Conservation (phyloP, 2,888 invertebrate species). For the Dryobotodes eremita region DNA sequence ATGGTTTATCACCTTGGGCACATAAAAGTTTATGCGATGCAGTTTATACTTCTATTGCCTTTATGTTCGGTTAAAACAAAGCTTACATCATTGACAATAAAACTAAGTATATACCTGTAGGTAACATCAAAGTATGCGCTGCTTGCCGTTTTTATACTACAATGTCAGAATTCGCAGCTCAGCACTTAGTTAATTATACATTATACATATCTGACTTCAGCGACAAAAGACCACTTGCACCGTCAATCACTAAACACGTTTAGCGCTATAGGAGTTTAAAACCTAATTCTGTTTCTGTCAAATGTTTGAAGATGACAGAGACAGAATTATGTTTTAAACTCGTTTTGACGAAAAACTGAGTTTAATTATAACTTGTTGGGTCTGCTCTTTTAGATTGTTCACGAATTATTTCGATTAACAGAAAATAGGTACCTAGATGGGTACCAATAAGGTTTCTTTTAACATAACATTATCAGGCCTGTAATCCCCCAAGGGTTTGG, state of each 20-base stretch:
- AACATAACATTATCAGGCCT: background rate
- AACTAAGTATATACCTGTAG: constrained; percentile 62
- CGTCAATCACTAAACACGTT: too few species aligned
- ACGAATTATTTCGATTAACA: constrained; percentile 24
- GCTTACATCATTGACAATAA: constrained; percentile 74
- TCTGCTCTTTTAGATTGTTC: constrained; percentile 44
- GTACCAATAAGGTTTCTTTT: background rate
- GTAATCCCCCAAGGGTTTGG: background rate
- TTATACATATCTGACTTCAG: constrained; percentile 56
- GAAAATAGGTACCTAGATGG: too few species aligned
- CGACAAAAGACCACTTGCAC: constrained; percentile 51
- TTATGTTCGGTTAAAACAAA: constrained; percentile 38
- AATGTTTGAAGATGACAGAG: too few species aligned
- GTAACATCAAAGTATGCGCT: constrained; percentile 69
- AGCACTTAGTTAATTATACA: constrained; percentile 72
- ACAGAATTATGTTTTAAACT: too few species aligned
- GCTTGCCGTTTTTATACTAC: constrained; percentile 71
- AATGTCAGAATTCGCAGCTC: constrained; percentile 70
- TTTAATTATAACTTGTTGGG: constrained; percentile 54
- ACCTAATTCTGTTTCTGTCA: too few species aligned
- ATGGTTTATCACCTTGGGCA: constrained; percentile 4
- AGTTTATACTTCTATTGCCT: constrained; percentile 33
- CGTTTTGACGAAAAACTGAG: constrained; percentile 66
- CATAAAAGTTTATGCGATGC: constrained; percentile 15
- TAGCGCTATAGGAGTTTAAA: too few species aligned